These are phyloP conservation scores for Caprella mutica DNA, from an alignment of 2,888 invertebrate genomes.

Conservation along the genomic window DNA sequence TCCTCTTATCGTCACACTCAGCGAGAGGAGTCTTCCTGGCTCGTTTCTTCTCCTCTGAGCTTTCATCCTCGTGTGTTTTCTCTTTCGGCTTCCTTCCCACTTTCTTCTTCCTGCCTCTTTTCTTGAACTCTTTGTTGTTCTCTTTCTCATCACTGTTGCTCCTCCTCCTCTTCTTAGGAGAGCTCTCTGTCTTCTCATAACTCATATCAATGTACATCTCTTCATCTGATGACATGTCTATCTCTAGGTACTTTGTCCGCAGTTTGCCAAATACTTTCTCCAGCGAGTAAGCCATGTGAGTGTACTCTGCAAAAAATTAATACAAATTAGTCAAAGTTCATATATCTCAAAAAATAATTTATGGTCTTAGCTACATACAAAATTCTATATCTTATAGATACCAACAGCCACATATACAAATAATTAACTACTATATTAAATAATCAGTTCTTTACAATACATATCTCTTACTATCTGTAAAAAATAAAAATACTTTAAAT, in stretches of 20 bases:
- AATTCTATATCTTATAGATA: not conserved
- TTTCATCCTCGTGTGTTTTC: conserved; percentile 5
- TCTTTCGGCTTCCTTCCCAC: conserved; percentile 32
- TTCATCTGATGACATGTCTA: conserved; percentile 63
- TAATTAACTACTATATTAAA: not conserved
- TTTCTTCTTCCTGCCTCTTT: conserved; percentile 31
- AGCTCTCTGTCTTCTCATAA: conserved; percentile 23
- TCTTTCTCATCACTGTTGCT: conserved; percentile 29
- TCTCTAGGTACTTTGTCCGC: conserved; percentile 69
- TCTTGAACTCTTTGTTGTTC: conserved; percentile 20
- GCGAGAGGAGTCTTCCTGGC: conserved; percentile 15
- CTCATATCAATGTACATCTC: conserved; percentile 40
- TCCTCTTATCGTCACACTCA: conserved; percentile 16
- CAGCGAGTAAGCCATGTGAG: conserved; percentile 73
- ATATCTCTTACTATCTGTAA: not conserved
- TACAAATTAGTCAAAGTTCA: not conserved
- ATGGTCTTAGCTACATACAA: not conserved
- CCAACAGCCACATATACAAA: not conserved
- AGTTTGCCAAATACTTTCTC: conserved; percentile 68
- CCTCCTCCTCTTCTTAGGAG: conserved; percentile 24
- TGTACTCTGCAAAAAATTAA: conserved; percentile 55
- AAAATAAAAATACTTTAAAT: not conserved
- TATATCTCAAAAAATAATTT: not conserved
- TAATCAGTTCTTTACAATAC: not conserved
- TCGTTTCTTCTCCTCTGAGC: conserved; percentile 13